A percentile compares a stretch with the other conserved stretches of the same genome.
phyloP scores from a whole-genome alignment of 2,797 vertebrate genomes.

The Pseudotriccus pelzelni region DNA sequence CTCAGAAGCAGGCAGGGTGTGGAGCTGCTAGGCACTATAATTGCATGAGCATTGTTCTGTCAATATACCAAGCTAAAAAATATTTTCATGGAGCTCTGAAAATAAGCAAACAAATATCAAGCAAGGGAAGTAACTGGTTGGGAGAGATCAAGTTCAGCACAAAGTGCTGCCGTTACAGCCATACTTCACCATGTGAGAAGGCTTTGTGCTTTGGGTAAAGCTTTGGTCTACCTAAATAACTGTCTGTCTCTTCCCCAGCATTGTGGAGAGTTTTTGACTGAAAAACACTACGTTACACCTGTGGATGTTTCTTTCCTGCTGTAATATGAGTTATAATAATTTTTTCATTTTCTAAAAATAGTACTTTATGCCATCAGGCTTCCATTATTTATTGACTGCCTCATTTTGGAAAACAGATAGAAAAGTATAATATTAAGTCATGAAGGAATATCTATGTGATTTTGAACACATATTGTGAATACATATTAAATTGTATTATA shows the following conservation, averaged over 20 bases:
- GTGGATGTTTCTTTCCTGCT: not conserved
- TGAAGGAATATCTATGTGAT: not conserved
- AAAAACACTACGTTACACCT: not conserved
- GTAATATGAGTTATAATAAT: not conserved
- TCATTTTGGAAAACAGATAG: not conserved
- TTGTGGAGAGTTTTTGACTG: not conserved
- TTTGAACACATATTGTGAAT: not conserved
- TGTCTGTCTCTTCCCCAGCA: not conserved
- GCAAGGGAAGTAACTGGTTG: not conserved
- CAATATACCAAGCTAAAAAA: not conserved
- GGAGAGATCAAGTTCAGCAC: not conserved
- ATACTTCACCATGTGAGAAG: not conserved
- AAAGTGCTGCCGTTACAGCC: not conserved
- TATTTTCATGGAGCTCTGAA: not conserved
- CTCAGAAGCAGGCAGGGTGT: not conserved
- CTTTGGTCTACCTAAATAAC: not conserved
- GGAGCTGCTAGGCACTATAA: not conserved
- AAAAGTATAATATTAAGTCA: not conserved
- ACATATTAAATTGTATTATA: not conserved
- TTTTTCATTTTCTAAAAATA: not conserved
- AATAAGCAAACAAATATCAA: not conserved
- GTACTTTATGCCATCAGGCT: not conserved
- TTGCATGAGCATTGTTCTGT: not conserved
- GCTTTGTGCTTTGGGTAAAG: not conserved
- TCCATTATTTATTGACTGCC: not conserved